Base-by-base conservation (phyloP, 2,797 vertebrate genomes). In the Mergus octosetaceus region DNA sequence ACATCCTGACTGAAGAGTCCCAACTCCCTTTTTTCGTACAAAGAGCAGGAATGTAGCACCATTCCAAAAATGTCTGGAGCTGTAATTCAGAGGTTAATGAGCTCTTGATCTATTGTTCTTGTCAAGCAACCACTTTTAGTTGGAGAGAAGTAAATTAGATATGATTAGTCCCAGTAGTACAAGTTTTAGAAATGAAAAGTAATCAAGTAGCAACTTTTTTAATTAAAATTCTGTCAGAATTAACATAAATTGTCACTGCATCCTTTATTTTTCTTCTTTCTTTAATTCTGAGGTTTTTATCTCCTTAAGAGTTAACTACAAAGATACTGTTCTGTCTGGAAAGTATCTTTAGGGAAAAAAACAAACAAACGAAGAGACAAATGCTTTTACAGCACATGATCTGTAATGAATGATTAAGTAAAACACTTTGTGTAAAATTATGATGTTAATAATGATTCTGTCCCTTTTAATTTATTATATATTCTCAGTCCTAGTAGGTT, bases 401-500 rank as follows among this genome's bases (percentile, higher is more conserved):
- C 98, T 96, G 95, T 98, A 98, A 98, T 97, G 97, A 98, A 98
- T 98, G 98, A 98, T 98, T 98, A 98, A 98, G 97, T 98, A 98
- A 98, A 98, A 97, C 97, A 96, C 98, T 98, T 97, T 97, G 97
- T 98, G 97, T 97, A 97, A 98, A 98, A 98, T 98, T 98, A 98
- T 98, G 97, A 98, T 98, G 97, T 98, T 98, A 98, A 98, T 98
- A 98, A 98, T 98, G 97, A 97, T 97, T 97, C 97, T 97, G 97
- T 97, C 98, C 97, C 95, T 93, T 96, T 96, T 94, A 98, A 98
- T 98, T 98, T 97, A 98, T 98, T 97, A 97, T 83, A 94, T 96
- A 95, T 94, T 94, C 97, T 97, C 97, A 57, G 49, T 76, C 90
- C 97, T 96, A 96, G 81, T 87, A 68, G 97, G 97, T 96, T 96